Evolutionary conservation across 2,888 invertebrate genomes (phyloP).

Genomic region (Mythimna impura): DNA sequence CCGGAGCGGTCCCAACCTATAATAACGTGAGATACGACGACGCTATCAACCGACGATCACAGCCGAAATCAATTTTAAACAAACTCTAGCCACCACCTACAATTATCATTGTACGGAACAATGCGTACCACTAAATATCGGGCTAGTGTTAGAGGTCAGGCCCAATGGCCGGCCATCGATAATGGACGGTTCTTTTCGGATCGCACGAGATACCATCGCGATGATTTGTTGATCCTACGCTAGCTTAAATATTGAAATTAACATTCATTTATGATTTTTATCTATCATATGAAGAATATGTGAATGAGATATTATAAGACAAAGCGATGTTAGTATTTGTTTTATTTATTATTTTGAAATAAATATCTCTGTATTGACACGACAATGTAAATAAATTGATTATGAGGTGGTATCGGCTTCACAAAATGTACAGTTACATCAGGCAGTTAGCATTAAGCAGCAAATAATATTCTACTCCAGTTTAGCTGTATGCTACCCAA

Average conservation of each 20-base stretch:
- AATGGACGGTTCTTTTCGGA: constrained; percentile 86
- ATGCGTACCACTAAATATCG: constrained; percentile 85
- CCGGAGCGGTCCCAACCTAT: constrained; percentile 73
- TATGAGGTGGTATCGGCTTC: neutral
- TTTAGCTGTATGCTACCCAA: neutral
- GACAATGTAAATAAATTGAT: neutral
- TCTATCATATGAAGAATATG: constrained; percentile 70
- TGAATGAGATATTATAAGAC: constrained; percentile 64
- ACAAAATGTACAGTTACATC: too few relatives aligned
- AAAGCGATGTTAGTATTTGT: constrained; percentile 55
- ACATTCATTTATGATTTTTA: constrained; percentile 87
- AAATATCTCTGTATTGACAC: constrained; percentile 6
- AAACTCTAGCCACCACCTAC: constrained; percentile 89
- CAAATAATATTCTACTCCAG: neutral
- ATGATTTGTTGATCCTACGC: constrained; percentile 89
- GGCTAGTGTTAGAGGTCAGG: constrained; percentile 86
- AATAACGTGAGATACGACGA: constrained; percentile 80
- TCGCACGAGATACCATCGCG: constrained; percentile 87
- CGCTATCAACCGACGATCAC: constrained; percentile 84
- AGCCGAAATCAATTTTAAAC: constrained; percentile 90
- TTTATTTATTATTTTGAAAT: constrained; percentile 50
- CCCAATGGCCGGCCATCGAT: constrained; percentile 70
- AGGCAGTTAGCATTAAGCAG: too few relatives aligned
- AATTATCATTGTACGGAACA: constrained; percentile 87
- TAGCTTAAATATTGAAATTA: constrained; percentile 89